Evolutionary conservation across 2,888 invertebrate genomes (phyloP), one percentile per base, ranked within the genome.

Genomic region (Phyto melanocephala): DNA sequence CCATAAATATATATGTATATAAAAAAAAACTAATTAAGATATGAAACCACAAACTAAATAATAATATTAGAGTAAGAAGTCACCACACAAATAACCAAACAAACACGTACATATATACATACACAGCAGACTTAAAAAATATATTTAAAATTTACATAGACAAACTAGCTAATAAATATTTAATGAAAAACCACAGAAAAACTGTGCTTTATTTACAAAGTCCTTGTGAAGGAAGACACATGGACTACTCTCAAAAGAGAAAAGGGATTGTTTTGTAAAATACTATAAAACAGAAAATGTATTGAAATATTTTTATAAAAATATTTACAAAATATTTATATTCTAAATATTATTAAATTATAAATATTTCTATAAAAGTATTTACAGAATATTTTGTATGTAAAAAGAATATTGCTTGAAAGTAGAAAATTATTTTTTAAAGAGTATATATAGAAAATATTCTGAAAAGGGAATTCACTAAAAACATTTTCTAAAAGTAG

Each of bases 21-120:
- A 37, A 37, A 11, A 11, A 37, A 2, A 10, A 40, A 54, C 40
- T 10, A 11, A 33, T 11, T 35, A 71, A 37, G 35, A 37, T 17
- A 17, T 22, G 13, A 35, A 54, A 33, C 54, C 74, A 56, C 45
- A 65, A 28, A 65, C 20, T 35, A 56, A 54, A 74, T 56, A 56
- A 74, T 40, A 47, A 40, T 20, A 58, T 58, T 28, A 67, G 37
- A 50, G 20, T 40, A 58, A 58, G 47, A 58, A 74, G 28, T 52
- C 20, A 52, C 62, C 62, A 54, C 50, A 52, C n/a, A 56, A 1
- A 52, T 6, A 7, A n/a, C 37, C 22, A 47, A 0, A 6, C 13
- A 70, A 58, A 62, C 11, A 13, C 8, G 24, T 8, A 28, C 0
- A 52, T 6, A 54, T 15, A 20, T 1, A 8, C 54, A 40, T 7